Conservation (phyloP, 2,797 vertebrate genomes). For the Monodelphis domestica region DNA sequence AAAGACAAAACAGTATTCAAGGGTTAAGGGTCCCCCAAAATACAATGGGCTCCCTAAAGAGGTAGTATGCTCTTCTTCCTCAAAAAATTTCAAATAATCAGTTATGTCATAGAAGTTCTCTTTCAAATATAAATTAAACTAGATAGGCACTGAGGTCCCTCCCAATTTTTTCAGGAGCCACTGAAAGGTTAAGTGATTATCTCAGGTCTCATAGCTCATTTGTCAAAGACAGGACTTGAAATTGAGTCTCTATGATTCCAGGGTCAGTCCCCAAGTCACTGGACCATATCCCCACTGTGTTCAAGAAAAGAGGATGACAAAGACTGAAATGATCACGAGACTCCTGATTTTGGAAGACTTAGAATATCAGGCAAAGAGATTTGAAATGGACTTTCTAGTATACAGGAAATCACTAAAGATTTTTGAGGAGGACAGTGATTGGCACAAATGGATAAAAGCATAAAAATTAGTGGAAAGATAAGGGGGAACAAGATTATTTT, state of each 20-base stretch:
- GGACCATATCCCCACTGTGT: background rate
- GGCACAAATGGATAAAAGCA: background rate
- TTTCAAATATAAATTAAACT: background rate
- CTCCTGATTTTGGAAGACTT: background rate
- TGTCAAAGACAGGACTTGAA: background rate
- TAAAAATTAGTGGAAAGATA: background rate
- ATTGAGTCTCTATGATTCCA: background rate
- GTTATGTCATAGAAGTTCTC: background rate
- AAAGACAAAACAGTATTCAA: background rate
- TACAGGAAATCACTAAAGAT: background rate
- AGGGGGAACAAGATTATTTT: background rate
- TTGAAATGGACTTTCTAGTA: background rate
- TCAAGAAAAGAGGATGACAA: background rate
- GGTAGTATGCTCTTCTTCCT: background rate
- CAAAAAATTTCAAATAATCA: background rate
- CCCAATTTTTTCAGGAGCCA: background rate
- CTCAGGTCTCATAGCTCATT: background rate
- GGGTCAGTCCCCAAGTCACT: background rate
- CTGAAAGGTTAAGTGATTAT: background rate
- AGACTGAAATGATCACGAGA: background rate
- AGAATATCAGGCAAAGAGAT: background rate
- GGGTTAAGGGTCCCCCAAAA: background rate
- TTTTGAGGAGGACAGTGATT: background rate
- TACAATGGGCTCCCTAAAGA: background rate
- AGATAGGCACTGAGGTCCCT: background rate